Percentiles rank a stretch among this genome's conserved stretches.
phyloP scores from a whole-genome alignment of 35 echinoderm and acorn worm species.

The Acanthaster planci region DNA sequence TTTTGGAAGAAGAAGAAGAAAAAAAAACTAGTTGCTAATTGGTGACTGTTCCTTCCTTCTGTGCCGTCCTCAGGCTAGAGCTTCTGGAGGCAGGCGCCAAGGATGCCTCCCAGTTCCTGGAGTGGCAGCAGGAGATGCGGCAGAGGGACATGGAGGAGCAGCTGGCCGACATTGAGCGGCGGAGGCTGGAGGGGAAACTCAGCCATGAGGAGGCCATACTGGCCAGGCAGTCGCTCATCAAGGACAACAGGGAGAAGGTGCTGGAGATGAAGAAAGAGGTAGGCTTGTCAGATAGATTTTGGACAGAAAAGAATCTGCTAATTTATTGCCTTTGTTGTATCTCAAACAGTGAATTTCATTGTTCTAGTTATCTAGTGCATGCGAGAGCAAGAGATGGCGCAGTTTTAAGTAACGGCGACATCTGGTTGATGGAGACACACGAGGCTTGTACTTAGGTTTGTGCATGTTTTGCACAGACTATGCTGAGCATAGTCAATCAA shows the following conservation, averaged over 20 bases:
- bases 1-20: too few species aligned
- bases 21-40: too few species aligned
- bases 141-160: constrained; percentile 88
- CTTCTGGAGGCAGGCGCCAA: constrained; percentile 88
- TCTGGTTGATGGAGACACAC: too few species aligned
- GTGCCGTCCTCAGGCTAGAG: constrained; percentile 66
- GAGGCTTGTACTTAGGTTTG: too few species aligned
- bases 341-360: too few species aligned
- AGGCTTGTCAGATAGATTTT: not conserved
- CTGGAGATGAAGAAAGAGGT: constrained; percentile 96
- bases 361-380: too few species aligned
- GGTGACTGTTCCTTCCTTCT: too few species aligned
- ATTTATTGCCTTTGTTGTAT: too few species aligned
- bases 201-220: constrained; percentile 97
- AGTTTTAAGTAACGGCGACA: too few species aligned
- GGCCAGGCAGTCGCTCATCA: constrained; percentile 85
- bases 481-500: too few species aligned
- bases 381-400: not conserved
- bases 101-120: constrained; percentile 88
- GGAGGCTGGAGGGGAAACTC: constrained; percentile 87
- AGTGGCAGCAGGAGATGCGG: constrained; percentile 87
- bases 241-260: constrained; percentile 96
- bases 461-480: too few species aligned
- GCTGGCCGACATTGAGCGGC: constrained; percentile 85
- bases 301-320: too few species aligned